Conservation (phyloP, 1,140 invertebrate species). For the Chionoecetes opilio region DNA sequence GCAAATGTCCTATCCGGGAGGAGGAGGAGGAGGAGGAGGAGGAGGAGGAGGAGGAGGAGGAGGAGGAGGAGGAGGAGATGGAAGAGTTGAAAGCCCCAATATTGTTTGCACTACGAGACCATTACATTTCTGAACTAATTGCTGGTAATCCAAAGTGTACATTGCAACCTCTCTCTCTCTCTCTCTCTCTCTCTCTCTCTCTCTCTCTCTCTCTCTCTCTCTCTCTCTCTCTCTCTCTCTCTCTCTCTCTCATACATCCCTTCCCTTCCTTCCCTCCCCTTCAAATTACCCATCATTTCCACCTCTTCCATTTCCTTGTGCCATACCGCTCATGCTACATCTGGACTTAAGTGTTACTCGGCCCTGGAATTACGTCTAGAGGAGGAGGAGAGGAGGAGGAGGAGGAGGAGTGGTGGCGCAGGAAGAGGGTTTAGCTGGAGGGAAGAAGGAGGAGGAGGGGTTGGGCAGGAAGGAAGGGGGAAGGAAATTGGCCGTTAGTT, state of each 20-base stretch:
- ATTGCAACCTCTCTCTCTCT: not conserved
- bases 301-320: not conserved
- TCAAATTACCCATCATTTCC: not conserved
- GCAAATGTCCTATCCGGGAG: not conserved
- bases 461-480: not conserved
- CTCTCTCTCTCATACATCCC: not conserved
- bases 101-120: not conserved
- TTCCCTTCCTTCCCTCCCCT: not conserved
- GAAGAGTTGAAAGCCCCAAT: not conserved
- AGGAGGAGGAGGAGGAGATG: not conserved
- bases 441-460: not conserved
- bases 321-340: not conserved
- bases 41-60: not conserved
- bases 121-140: conserved; percentile 8
- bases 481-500: not conserved
- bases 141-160: conserved; percentile 16
- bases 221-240: conserved; percentile 28
- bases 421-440: not conserved
- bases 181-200: not conserved
- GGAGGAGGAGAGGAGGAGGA: conserved; percentile 31
- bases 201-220: not conserved
- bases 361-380: not conserved
- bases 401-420: not conserved
- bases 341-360: not conserved
- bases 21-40: conserved; percentile 14